These are phyloP conservation scores for Leptinotarsa rubiginosa DNA, from an alignment of 2,888 invertebrate genomes.

Conservation along the genomic window DNA sequence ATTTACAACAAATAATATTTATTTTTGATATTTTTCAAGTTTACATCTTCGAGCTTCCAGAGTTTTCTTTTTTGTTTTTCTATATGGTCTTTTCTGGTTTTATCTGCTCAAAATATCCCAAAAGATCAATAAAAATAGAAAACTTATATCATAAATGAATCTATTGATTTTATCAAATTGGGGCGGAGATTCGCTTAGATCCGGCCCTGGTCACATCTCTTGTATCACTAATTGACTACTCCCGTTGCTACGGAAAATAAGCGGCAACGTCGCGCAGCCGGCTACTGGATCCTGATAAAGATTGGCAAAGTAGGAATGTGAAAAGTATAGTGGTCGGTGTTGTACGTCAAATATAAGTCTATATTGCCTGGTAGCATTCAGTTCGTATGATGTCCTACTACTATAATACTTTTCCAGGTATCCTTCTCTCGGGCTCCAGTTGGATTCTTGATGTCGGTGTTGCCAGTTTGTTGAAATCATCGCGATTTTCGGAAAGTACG, in stretches of 20 bases:
- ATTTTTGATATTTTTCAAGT: too few relatives aligned
- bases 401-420: background rate
- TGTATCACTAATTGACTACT: background rate
- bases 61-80: too few relatives aligned
- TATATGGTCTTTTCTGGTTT: too few relatives aligned
- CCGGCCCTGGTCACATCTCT: background rate
- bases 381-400: background rate
- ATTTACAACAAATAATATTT: too few relatives aligned
- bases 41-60: too few relatives aligned
- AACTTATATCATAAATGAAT: too few relatives aligned
- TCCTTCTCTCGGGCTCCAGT: background rate
- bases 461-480: background rate
- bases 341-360: background rate
- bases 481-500: background rate
- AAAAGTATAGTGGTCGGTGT: constrained; percentile 2
- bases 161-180: too few relatives aligned
- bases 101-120: too few relatives aligned
- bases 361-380: background rate
- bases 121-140: background rate
- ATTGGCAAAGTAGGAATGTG: background rate
- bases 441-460: background rate
- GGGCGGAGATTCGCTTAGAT: background rate
- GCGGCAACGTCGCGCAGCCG: background rate
- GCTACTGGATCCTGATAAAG: constrained; percentile 1
- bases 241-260: background rate